phyloP scores from a whole-genome alignment of 2,797 vertebrate species.

The Protonibea diacanthus region DNA sequence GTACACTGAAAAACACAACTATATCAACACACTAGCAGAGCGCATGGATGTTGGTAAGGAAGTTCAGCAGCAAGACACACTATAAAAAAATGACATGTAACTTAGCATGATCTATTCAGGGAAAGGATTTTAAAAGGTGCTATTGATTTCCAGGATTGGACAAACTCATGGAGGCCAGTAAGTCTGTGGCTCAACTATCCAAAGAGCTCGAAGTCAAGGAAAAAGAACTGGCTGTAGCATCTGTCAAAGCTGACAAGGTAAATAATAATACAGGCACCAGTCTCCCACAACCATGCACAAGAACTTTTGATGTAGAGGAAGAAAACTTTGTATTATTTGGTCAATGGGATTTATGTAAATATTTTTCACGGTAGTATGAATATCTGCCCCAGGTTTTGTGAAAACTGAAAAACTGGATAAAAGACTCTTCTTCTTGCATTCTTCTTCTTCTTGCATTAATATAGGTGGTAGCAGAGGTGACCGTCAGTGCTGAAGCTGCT shows the following conservation, averaged over 20 bases:
- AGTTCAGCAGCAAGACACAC: neutral
- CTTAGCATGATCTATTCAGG: neutral
- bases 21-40: slow-evolving; percentile 87
- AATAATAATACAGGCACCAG: slow-evolving; percentile 36
- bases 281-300: neutral
- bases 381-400: neutral
- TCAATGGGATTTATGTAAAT: neutral
- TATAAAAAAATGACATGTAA: neutral
- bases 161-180: slow-evolving; percentile 90
- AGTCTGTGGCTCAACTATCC: slow-evolving; percentile 88
- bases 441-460: slow-evolving; percentile 24
- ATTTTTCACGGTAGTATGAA: neutral
- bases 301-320: neutral
- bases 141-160: slow-evolving; percentile 81
- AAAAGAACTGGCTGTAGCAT: slow-evolving; percentile 88
- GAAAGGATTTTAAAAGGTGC: slow-evolving; percentile 9
- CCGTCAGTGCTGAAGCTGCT: slow-evolving; percentile 87
- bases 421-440: slow-evolving; percentile 1
- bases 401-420: neutral
- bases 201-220: slow-evolving; percentile 87
- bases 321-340: neutral
- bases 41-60: slow-evolving; percentile 90
- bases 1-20: slow-evolving; percentile 85
- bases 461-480: slow-evolving; percentile 91
- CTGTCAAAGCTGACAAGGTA: slow-evolving; percentile 89